Conservation (phyloP, 2,888 invertebrate species). For the Eupithecia insigniata region DNA sequence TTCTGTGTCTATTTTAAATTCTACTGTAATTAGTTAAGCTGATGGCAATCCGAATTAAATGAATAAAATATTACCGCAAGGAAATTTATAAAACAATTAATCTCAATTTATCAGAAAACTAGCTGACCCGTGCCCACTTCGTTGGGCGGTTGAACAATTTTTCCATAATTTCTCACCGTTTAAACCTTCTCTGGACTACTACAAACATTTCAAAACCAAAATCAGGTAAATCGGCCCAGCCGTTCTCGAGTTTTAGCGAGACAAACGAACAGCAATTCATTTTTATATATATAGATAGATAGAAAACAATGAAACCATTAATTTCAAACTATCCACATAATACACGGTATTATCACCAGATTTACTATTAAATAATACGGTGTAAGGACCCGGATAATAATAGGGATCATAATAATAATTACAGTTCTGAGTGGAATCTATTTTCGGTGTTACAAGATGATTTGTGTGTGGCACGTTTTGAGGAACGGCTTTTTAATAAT, state of each 20-base stretch:
- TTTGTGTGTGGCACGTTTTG: constrained; percentile 18
- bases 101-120: neutral
- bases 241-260: too few relatives aligned
- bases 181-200: too few relatives aligned
- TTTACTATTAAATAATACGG: constrained; percentile 33
- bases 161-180: too few relatives aligned
- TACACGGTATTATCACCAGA: constrained; percentile 33
- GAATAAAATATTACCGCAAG: neutral
- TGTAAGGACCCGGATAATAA: constrained; percentile 33
- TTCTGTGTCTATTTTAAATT: too few relatives aligned
- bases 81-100: neutral
- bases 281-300: too few relatives aligned
- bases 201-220: too few relatives aligned
- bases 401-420: constrained; percentile 20
- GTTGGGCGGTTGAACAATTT: too few relatives aligned
- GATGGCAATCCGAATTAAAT: too few relatives aligned
- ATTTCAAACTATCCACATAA: constrained; percentile 15
- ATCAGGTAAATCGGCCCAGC: too few relatives aligned
- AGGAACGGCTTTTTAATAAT: neutral
- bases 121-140: too few relatives aligned
- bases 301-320: neutral
- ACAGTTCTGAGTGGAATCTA: neutral
- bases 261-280: too few relatives aligned
- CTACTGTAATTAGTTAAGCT: too few relatives aligned
- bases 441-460: constrained; percentile 14